phyloP scores from a whole-genome alignment of 1,140 invertebrate genomes.

The Cephus cinctus region DNA sequence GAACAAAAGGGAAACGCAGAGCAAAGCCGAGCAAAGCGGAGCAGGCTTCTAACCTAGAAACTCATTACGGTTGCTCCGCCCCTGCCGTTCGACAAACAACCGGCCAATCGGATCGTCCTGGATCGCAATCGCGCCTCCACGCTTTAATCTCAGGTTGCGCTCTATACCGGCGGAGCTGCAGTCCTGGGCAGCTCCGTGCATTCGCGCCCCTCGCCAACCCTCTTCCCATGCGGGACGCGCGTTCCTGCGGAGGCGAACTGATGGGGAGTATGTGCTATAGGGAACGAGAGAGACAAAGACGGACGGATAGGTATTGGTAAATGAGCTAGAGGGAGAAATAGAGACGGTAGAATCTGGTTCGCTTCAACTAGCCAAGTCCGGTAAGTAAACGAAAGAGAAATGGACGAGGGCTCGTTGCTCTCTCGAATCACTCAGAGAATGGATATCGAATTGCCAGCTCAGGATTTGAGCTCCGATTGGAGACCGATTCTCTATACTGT shows the following conservation, averaged over 20 bases:
- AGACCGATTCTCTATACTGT: no score
- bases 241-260: slow-evolving; percentile 17
- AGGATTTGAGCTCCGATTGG: slow-evolving; percentile 15
- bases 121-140: slow-evolving; percentile 52
- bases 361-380: slow-evolving; percentile 8
- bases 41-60: slow-evolving; percentile 48
- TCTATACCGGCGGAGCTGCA: slow-evolving; percentile 2
- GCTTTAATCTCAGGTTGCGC: slow-evolving; percentile 47
- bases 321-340: not conserved
- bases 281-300: not conserved
- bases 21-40: slow-evolving; percentile 3
- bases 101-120: slow-evolving; percentile 50
- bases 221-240: slow-evolving; percentile 10
- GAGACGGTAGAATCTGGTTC: not conserved
- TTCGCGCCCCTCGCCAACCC: slow-evolving; percentile 9
- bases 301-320: slow-evolving; percentile 5
- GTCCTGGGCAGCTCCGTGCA: no score
- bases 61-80: slow-evolving; percentile 56
- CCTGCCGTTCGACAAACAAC: slow-evolving; percentile 46
- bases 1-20: slow-evolving; percentile 6
- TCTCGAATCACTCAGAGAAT: slow-evolving; percentile 28
- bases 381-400: slow-evolving; percentile 34
- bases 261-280: slow-evolving; percentile 13
- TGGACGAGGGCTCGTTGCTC: slow-evolving; percentile 26
- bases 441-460: slow-evolving; percentile 30